Base-by-base conservation (phyloP, 2,888 invertebrate genomes). In the Heliconius hortense region DNA sequence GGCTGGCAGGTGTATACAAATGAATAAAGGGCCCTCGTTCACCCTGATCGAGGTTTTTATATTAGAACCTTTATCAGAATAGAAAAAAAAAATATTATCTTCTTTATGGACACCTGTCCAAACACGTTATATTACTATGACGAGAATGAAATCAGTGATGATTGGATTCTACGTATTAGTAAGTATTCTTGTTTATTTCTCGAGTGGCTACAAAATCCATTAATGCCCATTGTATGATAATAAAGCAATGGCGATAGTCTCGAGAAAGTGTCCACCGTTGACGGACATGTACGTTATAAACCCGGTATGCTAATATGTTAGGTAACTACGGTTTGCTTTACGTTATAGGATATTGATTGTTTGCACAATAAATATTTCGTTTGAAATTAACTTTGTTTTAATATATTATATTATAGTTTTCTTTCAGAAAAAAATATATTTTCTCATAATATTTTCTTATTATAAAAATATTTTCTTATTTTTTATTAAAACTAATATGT, bases 141-240 rank as follows among this genome's bases (percentile, higher is more conserved):
- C n/a, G n/a, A 43, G 39, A 66, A 66, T 39, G 39, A 31, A 64
- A 24, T 39, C 64, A 39, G 35, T 21, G 21, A 21, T 11, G 48
- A 48, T 48, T 21, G 28, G 21, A 18, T 53, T 53, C 28, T 31
- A 53, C 11, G n/a, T 21, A 31, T 7, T 2, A 35, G 18, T 48
- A 8, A 48, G 21, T 48, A 21, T 31, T 26, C 26, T 7, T 71
- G 60, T 62, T 62, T 63, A 64, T 64, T 59, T 48, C 21, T 60
- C 62, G 59, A 69, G 81, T 82, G 83, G 84, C 56, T 73, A 78
- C 78, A 69, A 78, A 78, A 77, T 81, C 83, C 84, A 86, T 87
- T 86, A 84, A 85, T 83, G 85, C 84, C 83, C 82, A 90, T 90
- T 92, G 90, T 91, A 90, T 92, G 89, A 85, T 89, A 91, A 90